Evolutionary conservation across 2,888 invertebrate genomes (phyloP), one percentile per base, ranked within the genome.

Genomic region (Drosophila hamatofila): DNA sequence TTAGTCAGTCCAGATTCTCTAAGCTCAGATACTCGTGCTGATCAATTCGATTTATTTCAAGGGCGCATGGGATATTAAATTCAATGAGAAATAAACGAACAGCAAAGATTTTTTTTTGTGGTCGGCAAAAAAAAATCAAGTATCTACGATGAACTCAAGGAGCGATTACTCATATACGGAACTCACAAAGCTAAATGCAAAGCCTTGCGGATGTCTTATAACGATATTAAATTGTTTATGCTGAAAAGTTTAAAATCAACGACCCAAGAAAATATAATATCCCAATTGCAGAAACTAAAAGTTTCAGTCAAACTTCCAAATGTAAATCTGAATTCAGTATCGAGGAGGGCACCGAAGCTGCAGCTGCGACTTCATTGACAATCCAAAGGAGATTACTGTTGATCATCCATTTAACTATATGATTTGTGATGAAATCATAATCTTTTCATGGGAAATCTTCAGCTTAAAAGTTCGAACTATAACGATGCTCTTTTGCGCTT

Each of bases 11-110:
- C 94, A 2, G 94, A 93, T 69, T 93, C 93, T 88, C 85, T 97
- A 0, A 83, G 92, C 83, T 23, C 62, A 0, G 79, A 92, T 2
- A 96, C 96, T 9, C 93, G 95, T 97, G 6, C 94, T 97, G 2
- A 94, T 96, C 4, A 97, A 97, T 90, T 97, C 97, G 3, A 94
- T 97, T 30, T 96, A 97, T 91, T 97, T 97, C 93, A 97, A 97
- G 93, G 96, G 96, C 16, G 93, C 94, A 30, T 97, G 97, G 97
- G 92, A 93, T 42, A 90, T 94, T 30, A 93, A 94, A 86, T 98
- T 98, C 88, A 84, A 95, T 33, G 86, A 93, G 3, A 75, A 16
- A 2, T 7, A 4, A 6, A 58, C 58, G 0, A 73, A 60, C 4
- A 93, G 94, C 0, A 94, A 93, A 66, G 94, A 94, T 1, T 98